These are phyloP conservation scores for Procambarus virginalis DNA, from an alignment of 1,140 invertebrate species.

Conservation along the genomic window DNA sequence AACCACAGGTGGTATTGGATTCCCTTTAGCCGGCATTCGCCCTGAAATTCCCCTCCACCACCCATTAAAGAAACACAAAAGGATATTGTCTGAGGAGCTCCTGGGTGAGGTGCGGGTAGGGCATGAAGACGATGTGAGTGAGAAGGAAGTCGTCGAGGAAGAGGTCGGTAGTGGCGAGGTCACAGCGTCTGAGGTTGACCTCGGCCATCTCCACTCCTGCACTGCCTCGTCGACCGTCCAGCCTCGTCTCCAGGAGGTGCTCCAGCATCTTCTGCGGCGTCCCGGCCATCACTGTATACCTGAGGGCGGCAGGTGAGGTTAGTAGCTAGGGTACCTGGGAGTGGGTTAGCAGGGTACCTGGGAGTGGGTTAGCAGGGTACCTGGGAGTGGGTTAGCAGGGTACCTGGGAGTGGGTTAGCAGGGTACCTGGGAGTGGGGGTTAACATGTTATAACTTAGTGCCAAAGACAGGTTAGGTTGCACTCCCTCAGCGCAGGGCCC, in stretches of 20 bases:
- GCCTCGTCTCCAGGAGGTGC: constrained; percentile 87
- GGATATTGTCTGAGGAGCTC: constrained; percentile 87
- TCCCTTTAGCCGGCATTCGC: background rate
- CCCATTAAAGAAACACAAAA: constrained; percentile 74
- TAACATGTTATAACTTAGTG: too few species aligned
- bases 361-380: too few species aligned
- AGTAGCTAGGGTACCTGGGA: too few species aligned
- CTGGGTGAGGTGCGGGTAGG: constrained; percentile 83
- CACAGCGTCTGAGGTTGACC: constrained; percentile 66
- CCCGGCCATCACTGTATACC: constrained; percentile 92
- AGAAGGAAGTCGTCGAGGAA: constrained; percentile 90
- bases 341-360: too few species aligned
- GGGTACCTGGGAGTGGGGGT: too few species aligned
- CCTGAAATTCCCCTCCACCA: background rate
- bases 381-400: too few species aligned
- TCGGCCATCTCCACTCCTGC: constrained; percentile 71
- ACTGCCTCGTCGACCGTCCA: constrained; percentile 77
- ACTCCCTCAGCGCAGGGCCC: too few species aligned
- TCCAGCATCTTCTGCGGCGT: constrained; percentile 91
- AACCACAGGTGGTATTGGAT: too few species aligned
- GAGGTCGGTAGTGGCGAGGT: constrained; percentile 77
- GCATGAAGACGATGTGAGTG: constrained; percentile 91
- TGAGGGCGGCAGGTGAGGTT: constrained; percentile 72
- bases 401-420: too few species aligned
- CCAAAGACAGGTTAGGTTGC: too few species aligned